phyloP scores from a whole-genome alignment of 2,797 vertebrate genomes.

The Siniperca obscura region DNA sequence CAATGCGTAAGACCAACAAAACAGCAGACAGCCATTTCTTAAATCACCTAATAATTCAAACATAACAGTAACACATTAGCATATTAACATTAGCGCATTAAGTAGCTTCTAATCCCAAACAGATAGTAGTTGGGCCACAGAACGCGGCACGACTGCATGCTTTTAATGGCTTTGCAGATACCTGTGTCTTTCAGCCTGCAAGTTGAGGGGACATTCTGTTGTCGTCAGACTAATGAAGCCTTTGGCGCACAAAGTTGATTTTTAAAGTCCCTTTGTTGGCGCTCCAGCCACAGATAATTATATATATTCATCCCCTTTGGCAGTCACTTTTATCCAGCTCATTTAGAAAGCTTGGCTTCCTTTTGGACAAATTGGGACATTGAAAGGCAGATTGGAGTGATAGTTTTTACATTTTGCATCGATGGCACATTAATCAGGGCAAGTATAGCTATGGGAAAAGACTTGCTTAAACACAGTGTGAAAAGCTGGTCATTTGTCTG shows the following conservation, averaged over 20 bases:
- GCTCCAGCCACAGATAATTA: constrained; percentile 79
- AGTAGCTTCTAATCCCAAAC: constrained; percentile 74
- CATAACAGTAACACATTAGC: constrained; percentile 72
- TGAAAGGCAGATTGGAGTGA: constrained; percentile 78
- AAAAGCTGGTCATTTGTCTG: constrained; percentile 47
- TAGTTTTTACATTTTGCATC: constrained; percentile 77
- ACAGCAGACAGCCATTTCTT: constrained; percentile 64
- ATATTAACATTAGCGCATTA: constrained; percentile 74
- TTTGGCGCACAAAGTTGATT: constrained; percentile 74
- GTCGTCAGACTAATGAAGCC: constrained; percentile 77
- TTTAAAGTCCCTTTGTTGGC: constrained; percentile 77
- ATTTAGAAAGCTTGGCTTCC: constrained; percentile 75
- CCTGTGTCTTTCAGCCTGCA: constrained; percentile 60
- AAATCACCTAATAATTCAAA: constrained; percentile 75
- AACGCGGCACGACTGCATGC: constrained; percentile 38
- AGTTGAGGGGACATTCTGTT: constrained; percentile 68
- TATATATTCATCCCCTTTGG: constrained; percentile 81
- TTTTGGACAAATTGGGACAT: constrained; percentile 79
- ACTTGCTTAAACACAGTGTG: constrained; percentile 43
- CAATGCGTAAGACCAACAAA: constrained; percentile 73
- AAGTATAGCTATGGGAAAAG: constrained; percentile 62
- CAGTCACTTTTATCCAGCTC: constrained; percentile 80
- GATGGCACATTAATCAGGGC: constrained; percentile 74
- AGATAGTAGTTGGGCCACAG: constrained; percentile 52
- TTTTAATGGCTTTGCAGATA: constrained; percentile 72